Percentiles rank a stretch among this genome's conserved stretches.
Conservation (phyloP, 1,140 invertebrate species). For the Megathymus violae region DNA sequence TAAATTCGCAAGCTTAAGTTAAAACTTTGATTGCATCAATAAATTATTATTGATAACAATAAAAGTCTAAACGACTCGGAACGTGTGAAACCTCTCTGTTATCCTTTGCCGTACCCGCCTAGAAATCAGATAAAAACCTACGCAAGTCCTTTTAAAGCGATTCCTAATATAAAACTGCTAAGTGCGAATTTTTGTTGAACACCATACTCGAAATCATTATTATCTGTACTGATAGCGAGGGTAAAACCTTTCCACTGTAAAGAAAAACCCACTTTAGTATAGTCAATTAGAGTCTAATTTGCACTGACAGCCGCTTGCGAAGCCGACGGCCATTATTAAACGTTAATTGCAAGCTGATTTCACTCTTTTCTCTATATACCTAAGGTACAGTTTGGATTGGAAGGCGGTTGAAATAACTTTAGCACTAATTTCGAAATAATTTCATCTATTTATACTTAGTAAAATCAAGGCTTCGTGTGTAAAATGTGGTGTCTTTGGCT, state of each 20-base stretch:
- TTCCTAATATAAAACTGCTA: slow-evolving; percentile 18
- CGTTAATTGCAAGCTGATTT: neutral
- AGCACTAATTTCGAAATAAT: slow-evolving; percentile 39
- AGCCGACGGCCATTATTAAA: slow-evolving; percentile 25
- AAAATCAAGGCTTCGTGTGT: slow-evolving; percentile 9
- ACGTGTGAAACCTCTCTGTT: neutral
- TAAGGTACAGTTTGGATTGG: slow-evolving; percentile 5
- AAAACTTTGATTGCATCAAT: no score
- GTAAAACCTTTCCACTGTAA: neutral
- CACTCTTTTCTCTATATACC: neutral
- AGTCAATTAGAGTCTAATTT: slow-evolving; percentile 8
- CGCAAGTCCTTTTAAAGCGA: slow-evolving; percentile 3
- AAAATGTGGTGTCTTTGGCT: slow-evolving; percentile 3
- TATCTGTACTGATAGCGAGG: slow-evolving; percentile 16
- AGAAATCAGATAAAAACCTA: slow-evolving; percentile 25
- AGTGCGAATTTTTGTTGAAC: slow-evolving; percentile 29
- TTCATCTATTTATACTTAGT: slow-evolving; percentile 28
- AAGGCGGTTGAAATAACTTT: neutral
- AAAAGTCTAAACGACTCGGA: neutral
- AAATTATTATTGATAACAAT: no score
- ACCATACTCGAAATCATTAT: slow-evolving; percentile 24
- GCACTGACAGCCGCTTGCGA: slow-evolving; percentile 5
- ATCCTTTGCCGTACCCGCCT: slow-evolving; percentile 1
- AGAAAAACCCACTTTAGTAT: neutral
- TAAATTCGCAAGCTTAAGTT: no score